These are phyloP conservation scores for Sinocyclocheilus maitianheensis DNA, from an alignment of 2,113 vertebrate species.

Conservation along the genomic window DNA sequence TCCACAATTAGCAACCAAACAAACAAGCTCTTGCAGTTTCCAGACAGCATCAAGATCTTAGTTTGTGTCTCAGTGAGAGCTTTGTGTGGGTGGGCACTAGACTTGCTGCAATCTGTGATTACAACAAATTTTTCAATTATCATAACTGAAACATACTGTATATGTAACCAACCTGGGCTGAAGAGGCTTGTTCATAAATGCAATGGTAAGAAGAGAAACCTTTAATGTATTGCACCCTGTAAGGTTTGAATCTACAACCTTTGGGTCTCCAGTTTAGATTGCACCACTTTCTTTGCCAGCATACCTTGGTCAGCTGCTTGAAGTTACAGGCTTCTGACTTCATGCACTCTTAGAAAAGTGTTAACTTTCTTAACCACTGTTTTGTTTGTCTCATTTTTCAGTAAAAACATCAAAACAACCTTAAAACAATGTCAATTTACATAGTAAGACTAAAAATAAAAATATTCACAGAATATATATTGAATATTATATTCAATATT, in stretches of 20 bases:
- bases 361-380: not conserved
- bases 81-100: not conserved
- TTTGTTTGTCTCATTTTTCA: not conserved
- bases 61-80: constrained; percentile 1
- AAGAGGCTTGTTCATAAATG: not conserved
- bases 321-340: no score
- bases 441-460: not conserved
- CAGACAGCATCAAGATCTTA: constrained; percentile 27
- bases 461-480: not conserved
- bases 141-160: constrained; percentile 10
- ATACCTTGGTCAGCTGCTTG: not conserved
- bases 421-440: no score
- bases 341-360: no score
- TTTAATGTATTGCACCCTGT: not conserved
- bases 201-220: not conserved
- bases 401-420: not conserved
- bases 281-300: not conserved
- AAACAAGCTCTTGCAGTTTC: constrained; percentile 5
- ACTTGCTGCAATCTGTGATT: not conserved
- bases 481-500: no score
- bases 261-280: not conserved
- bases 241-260: not conserved
- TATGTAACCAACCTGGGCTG: not conserved
- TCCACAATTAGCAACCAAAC: constrained; percentile 36
- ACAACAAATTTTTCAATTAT: not conserved